Base-by-base conservation (phyloP, 2,113 vertebrate species). In the Pseudopipra pipra region DNA sequence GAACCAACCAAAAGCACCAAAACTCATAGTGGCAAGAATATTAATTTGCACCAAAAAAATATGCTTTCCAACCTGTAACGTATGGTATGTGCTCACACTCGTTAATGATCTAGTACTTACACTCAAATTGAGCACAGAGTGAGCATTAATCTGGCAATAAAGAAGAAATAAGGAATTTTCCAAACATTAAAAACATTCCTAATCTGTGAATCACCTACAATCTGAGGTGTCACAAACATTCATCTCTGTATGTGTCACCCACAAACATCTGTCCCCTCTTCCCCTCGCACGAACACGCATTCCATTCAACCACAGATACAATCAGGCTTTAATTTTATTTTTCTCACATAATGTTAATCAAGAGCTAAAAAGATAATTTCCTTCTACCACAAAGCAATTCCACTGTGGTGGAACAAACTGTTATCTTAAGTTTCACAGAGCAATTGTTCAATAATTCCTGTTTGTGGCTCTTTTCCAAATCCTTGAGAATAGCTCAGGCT, bases 381-480 rank as follows among this genome's bases (percentile, higher is more conserved):
- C 98, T 98, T 97, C 97, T 98, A 96, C 98, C 98, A 98, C 97
- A 98, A 98, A 98, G 98, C 98, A 98, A 98, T 98, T 98, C 98
- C 98, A 98, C 98, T 93, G 97, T 92, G 96, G 98, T 98, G 98
- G 98, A 98, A 99, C 98, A 99, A 98, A 97, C 97, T 98, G 98
- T 99, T 99, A 99, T 99, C 98, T 98, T 98, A 98, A 97, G 97
- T 97, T 98, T 98, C 98, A 98, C 98, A 98, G 98, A 98, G 98
- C 98, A 97, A 99, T 99, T 99, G 98, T 99, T 99, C 98, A 98
- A 97, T 98, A 98, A 99, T 99, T 99, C 98, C 98, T 99, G 98
- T 98, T 98, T 98, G 98, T 99, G 98, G 98, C 98, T 98, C 92
- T 96, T 97, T 97, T 98, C 98, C 98, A 99, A 97, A 97, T 97